Percentiles rank a stretch among this genome's conserved stretches.
Conservation (phyloP, 1,140 invertebrate genomes). For the Acromyrmex heyeri region DNA sequence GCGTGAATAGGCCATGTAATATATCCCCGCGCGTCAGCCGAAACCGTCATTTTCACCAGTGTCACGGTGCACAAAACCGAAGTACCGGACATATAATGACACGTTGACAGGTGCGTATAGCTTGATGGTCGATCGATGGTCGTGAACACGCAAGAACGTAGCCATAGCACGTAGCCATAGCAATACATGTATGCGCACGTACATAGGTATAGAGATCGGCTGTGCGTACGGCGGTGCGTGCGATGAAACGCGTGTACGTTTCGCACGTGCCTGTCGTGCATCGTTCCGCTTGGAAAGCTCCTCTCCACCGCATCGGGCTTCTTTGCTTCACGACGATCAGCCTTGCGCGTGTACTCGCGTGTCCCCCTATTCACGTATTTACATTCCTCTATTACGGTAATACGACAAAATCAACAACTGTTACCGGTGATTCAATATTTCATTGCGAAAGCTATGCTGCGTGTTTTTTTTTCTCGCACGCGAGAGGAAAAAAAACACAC, state of each 20-base stretch:
- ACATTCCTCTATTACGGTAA: conserved; percentile 59
- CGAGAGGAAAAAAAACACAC: neutral
- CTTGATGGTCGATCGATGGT: conserved; percentile 57
- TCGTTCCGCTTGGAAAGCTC: conserved; percentile 68
- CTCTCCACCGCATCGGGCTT: conserved; percentile 37
- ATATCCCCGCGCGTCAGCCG: conserved; percentile 42
- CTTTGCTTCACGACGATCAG: conserved; percentile 44
- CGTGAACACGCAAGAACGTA: conserved; percentile 5
- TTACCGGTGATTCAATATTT: conserved; percentile 53
- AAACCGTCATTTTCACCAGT: conserved; percentile 64
- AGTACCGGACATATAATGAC: conserved; percentile 70
- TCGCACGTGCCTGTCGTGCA: conserved; percentile 70
- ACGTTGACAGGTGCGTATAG: conserved; percentile 72
- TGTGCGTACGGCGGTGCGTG: conserved; percentile 59
- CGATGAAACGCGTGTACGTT: conserved; percentile 66
- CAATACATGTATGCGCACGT: neutral
- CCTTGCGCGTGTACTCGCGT: neutral
- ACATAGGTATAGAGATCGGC: conserved; percentile 4
- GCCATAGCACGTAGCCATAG: conserved; percentile 22
- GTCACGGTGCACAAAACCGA: conserved; percentile 52
- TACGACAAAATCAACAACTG: conserved; percentile 45
- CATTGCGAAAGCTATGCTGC: neutral
- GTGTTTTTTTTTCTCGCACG: conserved; percentile 2
- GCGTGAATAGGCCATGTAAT: conserved; percentile 55
- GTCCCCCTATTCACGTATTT: conserved; percentile 39